phyloP scores from a whole-genome alignment of 2,113 vertebrate species.

The Ahaetulla prasina region DNA sequence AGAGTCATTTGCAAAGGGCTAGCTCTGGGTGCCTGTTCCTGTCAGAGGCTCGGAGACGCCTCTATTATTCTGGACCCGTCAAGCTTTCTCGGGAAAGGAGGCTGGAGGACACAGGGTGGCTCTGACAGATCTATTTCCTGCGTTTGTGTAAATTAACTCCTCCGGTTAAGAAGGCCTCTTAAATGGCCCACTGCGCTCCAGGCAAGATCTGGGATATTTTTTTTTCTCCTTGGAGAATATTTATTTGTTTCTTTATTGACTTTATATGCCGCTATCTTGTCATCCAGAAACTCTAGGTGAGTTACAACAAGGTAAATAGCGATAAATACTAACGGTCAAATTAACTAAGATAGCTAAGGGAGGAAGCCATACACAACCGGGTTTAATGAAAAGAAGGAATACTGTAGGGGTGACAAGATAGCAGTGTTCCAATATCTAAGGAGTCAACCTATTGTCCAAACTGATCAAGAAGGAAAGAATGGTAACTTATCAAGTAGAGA shows the following conservation, averaged over 20 bases:
- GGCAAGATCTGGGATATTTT: neutral
- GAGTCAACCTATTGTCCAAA: no score
- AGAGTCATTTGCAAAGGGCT: constrained; percentile 36
- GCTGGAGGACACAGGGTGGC: neutral
- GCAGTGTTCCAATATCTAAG: no score
- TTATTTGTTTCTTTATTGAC: neutral
- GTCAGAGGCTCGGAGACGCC: neutral
- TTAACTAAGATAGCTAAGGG: neutral
- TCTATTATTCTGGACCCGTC: neutral
- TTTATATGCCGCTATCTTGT: no score
- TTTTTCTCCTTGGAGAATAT: neutral
- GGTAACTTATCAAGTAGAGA: no score
- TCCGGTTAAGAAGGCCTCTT: neutral
- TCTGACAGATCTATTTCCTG: neutral
- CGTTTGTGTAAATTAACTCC: neutral
- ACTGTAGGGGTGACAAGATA: no score
- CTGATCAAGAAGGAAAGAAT: no score
- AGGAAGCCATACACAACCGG: no score
- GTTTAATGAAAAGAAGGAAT: no score
- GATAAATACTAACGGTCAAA: neutral
- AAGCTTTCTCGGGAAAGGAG: neutral
- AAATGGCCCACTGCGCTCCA: no score
- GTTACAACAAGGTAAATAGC: neutral
- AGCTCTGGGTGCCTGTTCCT: neutral
- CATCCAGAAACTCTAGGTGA: no score